Conservation (phyloP, 2,113 vertebrate species). For the Antennarius striatus region DNA sequence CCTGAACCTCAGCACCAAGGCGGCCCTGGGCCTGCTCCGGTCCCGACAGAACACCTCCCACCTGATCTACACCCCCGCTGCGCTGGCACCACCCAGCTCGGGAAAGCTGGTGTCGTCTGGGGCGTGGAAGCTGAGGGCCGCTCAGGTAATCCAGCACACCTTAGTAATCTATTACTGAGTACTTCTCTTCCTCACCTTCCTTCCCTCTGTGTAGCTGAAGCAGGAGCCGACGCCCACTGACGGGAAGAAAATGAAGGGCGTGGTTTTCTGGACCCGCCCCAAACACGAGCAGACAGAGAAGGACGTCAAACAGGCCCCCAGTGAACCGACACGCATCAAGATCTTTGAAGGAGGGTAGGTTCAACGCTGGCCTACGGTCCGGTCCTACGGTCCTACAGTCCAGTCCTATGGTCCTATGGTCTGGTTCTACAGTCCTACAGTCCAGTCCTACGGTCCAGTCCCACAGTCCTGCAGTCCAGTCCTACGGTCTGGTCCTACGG, state of each 20-base stretch:
- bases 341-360: slow-evolving; percentile 99
- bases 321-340: slow-evolving; percentile 94
- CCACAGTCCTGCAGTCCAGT: no score
- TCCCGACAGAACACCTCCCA: slow-evolving; percentile 88
- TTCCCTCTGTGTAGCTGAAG: slow-evolving; percentile 83
- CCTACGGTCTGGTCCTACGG: no score
- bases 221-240: slow-evolving; percentile 90
- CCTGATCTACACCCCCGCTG: slow-evolving; percentile 86
- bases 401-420: no score
- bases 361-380: no score
- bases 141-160: slow-evolving; percentile 84
- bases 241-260: slow-evolving; percentile 92
- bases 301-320: slow-evolving; percentile 87
- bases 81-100: slow-evolving; percentile 87
- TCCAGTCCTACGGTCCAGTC: no score
- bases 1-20: slow-evolving; percentile 93
- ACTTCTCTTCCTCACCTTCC: not conserved
- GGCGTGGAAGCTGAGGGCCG: slow-evolving; percentile 91
- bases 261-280: slow-evolving; percentile 87
- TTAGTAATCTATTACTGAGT: no score
- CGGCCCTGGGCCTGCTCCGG: slow-evolving; percentile 89
- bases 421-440: no score
- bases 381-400: not conserved
- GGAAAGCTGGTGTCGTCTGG: slow-evolving; percentile 97
- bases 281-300: slow-evolving; percentile 95